phyloP scores from a whole-genome alignment of 2,113 vertebrate genomes.

The Struthidea cinerea region DNA sequence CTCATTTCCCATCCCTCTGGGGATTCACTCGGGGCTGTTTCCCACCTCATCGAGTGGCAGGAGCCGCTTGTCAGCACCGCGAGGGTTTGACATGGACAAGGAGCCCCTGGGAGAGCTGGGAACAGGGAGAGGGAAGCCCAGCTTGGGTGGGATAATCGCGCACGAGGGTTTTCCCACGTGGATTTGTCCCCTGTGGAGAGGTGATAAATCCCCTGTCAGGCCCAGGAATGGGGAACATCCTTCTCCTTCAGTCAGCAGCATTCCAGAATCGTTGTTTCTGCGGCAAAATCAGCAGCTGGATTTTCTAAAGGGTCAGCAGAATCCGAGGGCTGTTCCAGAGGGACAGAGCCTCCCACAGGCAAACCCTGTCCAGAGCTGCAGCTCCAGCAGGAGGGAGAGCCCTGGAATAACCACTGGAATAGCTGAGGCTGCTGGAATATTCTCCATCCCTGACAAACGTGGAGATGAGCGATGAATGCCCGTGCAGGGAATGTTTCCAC shows the following conservation, averaged over 20 bases:
- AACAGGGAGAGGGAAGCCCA: background rate
- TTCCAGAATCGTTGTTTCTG: background rate
- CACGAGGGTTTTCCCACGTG: background rate
- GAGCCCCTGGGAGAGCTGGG: background rate
- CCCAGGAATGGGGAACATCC: background rate
- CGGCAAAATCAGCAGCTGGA: background rate
- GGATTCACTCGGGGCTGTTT: constrained; percentile 26
- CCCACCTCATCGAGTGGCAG: constrained; percentile 1
- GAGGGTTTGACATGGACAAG: background rate
- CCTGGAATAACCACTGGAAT: background rate
- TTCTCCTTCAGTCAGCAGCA: background rate
- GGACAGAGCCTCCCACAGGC: background rate
- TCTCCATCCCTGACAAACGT: background rate
- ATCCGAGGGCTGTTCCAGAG: background rate
- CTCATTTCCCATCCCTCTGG: constrained; percentile 14
- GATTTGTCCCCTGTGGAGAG: no score
- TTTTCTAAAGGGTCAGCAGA: background rate
- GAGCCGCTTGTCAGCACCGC: background rate
- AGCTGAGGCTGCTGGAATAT: background rate
- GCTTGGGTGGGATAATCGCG: background rate
- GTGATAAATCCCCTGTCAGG: background rate
- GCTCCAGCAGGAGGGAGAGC: background rate
- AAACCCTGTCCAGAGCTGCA: background rate
- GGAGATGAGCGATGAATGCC: background rate
- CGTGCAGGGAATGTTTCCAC: background rate